A percentile compares a stretch with the other conserved stretches of the same genome.
Conservation (phyloP, 2,113 vertebrate species). For the Engraulis encrasicolus region DNA sequence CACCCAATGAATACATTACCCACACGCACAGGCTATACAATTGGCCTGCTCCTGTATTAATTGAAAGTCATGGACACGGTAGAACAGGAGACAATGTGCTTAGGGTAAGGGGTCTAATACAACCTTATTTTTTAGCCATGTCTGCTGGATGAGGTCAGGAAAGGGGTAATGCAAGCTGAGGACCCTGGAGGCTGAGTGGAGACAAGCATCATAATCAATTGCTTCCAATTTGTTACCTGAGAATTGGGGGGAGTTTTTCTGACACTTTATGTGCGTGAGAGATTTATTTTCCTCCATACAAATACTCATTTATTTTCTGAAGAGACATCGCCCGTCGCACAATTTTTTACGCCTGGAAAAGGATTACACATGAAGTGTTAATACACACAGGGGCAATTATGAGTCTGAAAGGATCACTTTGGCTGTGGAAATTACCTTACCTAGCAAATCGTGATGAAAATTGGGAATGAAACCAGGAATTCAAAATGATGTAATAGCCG, state of each 20-base stretch:
- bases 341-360: constrained; percentile 67
- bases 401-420: constrained; percentile 58
- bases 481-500: constrained; percentile 35
- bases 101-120: neutral
- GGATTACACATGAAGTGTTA: constrained; percentile 71
- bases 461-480: no score
- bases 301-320: constrained; percentile 72
- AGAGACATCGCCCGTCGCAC: constrained; percentile 59
- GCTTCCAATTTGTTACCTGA: constrained; percentile 65
- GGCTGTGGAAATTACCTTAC: constrained; percentile 61
- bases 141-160: constrained; percentile 9
- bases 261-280: constrained; percentile 76
- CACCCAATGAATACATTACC: neutral
- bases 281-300: constrained; percentile 54
- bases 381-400: constrained; percentile 71
- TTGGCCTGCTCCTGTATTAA: no score
- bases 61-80: neutral
- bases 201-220: constrained; percentile 72
- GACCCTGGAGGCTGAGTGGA: constrained; percentile 71
- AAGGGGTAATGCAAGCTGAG: constrained; percentile 69
- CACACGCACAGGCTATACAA: neutral
- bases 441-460: constrained; percentile 42
- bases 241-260: constrained; percentile 68
- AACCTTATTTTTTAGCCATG: neutral
- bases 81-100: constrained; percentile 4